Evolutionary conservation across 2,797 vertebrate species (phyloP), one percentile per base, ranked within the genome.

Genomic region (Gambusia yucatana): DNA sequence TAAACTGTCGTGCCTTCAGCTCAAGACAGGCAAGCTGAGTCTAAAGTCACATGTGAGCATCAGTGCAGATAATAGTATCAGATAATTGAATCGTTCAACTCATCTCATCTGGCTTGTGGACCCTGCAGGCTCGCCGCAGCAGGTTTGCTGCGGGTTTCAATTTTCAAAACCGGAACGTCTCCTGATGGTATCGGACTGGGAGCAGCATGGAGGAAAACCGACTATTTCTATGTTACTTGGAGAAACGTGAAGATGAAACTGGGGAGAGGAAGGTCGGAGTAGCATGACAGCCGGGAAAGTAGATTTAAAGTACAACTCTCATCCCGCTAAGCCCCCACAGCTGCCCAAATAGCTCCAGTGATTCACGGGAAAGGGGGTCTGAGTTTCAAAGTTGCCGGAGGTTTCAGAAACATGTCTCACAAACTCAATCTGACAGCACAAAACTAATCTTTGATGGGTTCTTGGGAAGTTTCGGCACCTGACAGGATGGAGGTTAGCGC

Each of bases 81-180:
- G 82, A 87, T 90, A 81, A 90, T 88, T 87, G 77, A 86, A 88
- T 87, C 87, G 39, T 83, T 81, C 41, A 41, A 70, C n/a, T 74
- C 25, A 43, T 69, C 81, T 82, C 82, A 69, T 77, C 73, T 14
- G 3, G 46, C 16, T 65, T 25, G 77, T 14, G 0, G 7, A 43
- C 10, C 52, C 80, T 20, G 57, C 77, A 65, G 83, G 75, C 47
- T 59, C 17, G 4, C 74, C 16, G n/a, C 59, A 22, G 67, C 75
- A 20, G 50, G 50, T 25, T n/a, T 67, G 39, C 73, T 3, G 81
- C 59, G 55, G n/a, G 77, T 73, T 83, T 81, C 78, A 77, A 70
- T 84, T 87, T 80, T 33, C 74, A 76, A 76, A 3, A 10, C 69
- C 22, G 6, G n/a, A 75, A 72, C 63, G 67, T 59, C 36, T 8